Percentiles rank a stretch among this genome's conserved stretches.
Conservation (phyloP, 2,113 vertebrate species). For the Connochaetes taurinus region DNA sequence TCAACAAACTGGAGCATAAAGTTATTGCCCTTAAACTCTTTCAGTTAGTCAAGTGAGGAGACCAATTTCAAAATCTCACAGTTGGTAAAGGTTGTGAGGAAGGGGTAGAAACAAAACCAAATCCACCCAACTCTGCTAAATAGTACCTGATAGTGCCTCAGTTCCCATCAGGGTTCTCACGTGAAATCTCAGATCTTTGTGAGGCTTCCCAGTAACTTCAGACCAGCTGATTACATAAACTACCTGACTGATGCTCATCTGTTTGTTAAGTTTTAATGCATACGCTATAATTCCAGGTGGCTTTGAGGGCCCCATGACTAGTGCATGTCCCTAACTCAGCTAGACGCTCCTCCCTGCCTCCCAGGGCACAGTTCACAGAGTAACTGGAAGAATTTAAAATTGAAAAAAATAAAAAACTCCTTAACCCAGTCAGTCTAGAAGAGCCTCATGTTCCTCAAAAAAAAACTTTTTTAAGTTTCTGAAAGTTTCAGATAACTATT, state of each 20-base stretch:
- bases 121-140: background rate
- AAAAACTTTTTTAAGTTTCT: background rate
- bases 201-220: background rate
- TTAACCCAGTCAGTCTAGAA: background rate
- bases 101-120: background rate
- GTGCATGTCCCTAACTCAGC: background rate
- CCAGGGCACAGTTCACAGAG: background rate
- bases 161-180: background rate
- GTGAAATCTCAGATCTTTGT: background rate
- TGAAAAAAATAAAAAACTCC: background rate
- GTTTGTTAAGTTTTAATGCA: accelerated
- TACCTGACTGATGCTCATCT: background rate
- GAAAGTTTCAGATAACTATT: background rate
- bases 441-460: background rate
- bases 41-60: background rate
- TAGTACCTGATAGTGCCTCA: background rate
- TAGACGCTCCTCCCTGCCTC: background rate
- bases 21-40: background rate
- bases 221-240: background rate
- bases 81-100: background rate
- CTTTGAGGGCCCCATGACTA: background rate
- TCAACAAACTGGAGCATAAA: background rate
- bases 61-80: background rate
- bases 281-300: background rate
- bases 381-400: background rate